phyloP scores from a whole-genome alignment of 2,113 vertebrate genomes.

The Theristicus caerulescens region DNA sequence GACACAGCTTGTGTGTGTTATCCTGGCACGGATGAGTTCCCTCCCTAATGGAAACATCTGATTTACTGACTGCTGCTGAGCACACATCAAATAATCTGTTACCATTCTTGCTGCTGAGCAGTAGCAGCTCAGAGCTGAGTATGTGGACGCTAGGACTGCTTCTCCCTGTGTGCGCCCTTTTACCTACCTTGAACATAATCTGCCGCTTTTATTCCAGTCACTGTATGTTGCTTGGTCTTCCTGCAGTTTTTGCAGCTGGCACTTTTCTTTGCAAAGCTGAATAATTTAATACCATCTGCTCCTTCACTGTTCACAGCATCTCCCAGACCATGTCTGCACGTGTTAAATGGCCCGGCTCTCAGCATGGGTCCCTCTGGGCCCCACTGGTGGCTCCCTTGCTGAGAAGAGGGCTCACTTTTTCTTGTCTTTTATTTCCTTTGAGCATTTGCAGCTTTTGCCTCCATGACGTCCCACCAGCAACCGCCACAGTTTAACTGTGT shows the following conservation, averaged over 20 bases:
- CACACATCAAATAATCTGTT: too few species aligned
- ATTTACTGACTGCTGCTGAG: not conserved
- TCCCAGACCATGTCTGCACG: rapidly evolving
- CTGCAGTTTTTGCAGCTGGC: not conserved
- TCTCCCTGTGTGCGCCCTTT: rapidly evolving
- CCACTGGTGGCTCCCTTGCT: not conserved
- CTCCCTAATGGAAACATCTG: too few species aligned
- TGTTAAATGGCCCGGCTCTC: not conserved
- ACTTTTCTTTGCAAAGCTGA: not conserved
- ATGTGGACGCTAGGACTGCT: rapidly evolving
- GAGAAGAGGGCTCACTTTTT: not conserved
- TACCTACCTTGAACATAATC: not conserved
- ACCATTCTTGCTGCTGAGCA: not conserved
- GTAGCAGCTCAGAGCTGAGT: not conserved
- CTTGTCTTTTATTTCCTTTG: not conserved
- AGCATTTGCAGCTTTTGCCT: not conserved
- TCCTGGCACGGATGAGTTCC: rapidly evolving
- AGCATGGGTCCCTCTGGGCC: not conserved
- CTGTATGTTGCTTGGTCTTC: not conserved
- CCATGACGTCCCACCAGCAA: not conserved
- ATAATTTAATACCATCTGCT: not conserved
- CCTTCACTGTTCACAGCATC: not conserved
- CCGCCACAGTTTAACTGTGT: not conserved
- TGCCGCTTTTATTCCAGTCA: too few species aligned
- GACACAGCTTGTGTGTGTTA: not conserved